Evolutionary conservation across 1,140 invertebrate species (phyloP).

Genomic region (Aphelenchoides fujianensis): DNA sequence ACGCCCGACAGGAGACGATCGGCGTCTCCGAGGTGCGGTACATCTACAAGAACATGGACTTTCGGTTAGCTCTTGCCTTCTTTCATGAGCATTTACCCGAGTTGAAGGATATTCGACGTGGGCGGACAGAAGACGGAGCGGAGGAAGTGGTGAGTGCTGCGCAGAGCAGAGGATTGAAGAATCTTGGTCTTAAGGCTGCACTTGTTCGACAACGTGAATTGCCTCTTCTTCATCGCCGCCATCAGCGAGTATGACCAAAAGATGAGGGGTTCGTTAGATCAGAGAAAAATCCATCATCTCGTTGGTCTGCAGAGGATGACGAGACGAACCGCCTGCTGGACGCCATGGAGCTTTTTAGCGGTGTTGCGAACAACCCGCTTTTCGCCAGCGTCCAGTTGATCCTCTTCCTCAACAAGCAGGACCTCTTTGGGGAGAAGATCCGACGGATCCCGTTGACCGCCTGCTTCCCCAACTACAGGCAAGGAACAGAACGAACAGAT

Average conservation of each 20-base stretch:
- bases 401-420: conserved; percentile 98
- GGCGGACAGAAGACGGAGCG: conserved; percentile 76
- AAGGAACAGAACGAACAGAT: conserved; percentile 99
- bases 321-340: conserved; percentile 98
- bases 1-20: conserved; percentile 31
- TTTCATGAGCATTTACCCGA: neutral
- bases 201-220: conserved; percentile 61
- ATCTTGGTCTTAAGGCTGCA: conserved; percentile 40
- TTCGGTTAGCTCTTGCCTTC: too few species aligned
- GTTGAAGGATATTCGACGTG: conserved; percentile 65
- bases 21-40: conserved; percentile 37
- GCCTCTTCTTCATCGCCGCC: conserved; percentile 50
- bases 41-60: conserved; percentile 36
- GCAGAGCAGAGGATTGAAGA: neutral
- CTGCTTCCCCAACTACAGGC: conserved; percentile 98
- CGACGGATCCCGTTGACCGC: conserved; percentile 99
- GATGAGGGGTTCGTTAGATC: conserved; percentile 26
- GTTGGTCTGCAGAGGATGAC: neutral
- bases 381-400: conserved; percentile 99
- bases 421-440: conserved; percentile 98
- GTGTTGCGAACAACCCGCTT: conserved; percentile 99
- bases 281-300: conserved; percentile 1
- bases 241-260: conserved; percentile 56
- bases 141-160: conserved; percentile 70
- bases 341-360: conserved; percentile 97